phyloP scores from a whole-genome alignment of 2,113 vertebrate genomes.

The Limanda limanda region DNA sequence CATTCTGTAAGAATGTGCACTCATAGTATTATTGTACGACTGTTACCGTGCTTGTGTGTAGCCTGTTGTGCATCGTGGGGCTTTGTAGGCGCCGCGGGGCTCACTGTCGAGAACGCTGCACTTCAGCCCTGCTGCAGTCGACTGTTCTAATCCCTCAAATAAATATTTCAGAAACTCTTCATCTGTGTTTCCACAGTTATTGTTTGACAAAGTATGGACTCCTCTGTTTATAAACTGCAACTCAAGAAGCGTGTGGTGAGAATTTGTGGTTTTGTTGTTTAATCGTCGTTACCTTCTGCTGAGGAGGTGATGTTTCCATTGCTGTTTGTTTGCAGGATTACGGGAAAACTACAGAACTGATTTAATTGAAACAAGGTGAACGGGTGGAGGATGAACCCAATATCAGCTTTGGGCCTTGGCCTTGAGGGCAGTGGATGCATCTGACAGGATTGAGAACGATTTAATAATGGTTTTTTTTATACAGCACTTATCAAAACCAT shows the following conservation, averaged over 20 bases:
- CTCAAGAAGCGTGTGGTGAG: conserved; percentile 43
- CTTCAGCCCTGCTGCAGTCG: conserved; percentile 46
- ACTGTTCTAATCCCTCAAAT: conserved; percentile 70
- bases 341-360: no score
- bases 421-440: no score
- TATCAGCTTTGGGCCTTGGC: no score
- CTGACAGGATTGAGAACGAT: no score
- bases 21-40: conserved; percentile 66
- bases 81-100: conserved; percentile 48
- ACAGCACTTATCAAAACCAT: no score
- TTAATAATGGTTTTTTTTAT: no score
- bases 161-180: conserved; percentile 61
- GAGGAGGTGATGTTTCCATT: no score
- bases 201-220: conserved; percentile 16
- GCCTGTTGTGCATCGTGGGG: conserved; percentile 54
- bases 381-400: no score
- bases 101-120: conserved; percentile 48
- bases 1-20: conserved; percentile 77
- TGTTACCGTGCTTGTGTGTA: conserved; percentile 64
- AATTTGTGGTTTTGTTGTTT: not conserved
- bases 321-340: no score
- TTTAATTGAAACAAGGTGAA: no score
- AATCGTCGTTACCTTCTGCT: no score
- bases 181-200: conserved; percentile 33
- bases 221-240: conserved; percentile 42